phyloP scores from a whole-genome alignment of 2,113 vertebrate species.

The Oxyruncus cristatus region DNA sequence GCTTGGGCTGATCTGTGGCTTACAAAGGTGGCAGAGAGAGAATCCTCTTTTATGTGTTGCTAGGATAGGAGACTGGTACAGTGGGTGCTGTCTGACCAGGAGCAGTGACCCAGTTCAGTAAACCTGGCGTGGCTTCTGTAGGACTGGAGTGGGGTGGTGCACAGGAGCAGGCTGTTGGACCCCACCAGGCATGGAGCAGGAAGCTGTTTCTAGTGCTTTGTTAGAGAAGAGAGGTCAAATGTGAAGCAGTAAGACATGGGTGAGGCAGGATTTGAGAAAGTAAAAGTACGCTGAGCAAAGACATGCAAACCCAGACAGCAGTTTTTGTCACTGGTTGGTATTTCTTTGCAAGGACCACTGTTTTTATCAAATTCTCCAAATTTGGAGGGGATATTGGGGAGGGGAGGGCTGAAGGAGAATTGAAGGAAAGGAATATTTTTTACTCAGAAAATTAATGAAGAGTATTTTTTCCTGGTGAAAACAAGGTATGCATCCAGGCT shows the following conservation, averaged over 20 bases:
- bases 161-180: not conserved
- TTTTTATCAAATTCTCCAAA: not conserved
- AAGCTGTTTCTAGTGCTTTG: not conserved
- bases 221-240: not conserved
- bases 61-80: conserved; percentile 69
- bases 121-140: conserved; percentile 69
- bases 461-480: not conserved
- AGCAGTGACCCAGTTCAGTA: conserved; percentile 70
- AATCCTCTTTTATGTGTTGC: not conserved
- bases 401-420: rapidly evolving
- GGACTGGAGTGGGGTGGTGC: conserved; percentile 19
- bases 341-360: not conserved
- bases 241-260: not conserved
- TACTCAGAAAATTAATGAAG: not conserved
- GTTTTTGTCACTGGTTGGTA: not conserved
- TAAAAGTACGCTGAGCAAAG: not conserved
- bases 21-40: conserved; percentile 55
- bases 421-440: not conserved
- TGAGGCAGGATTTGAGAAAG: not conserved
- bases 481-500: not conserved
- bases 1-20: conserved; percentile 74
- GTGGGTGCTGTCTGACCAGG: conserved; percentile 78
- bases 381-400: not conserved
- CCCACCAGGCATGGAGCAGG: not conserved
- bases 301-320: not conserved